Base-by-base conservation (phyloP, 2,888 invertebrate species). In the Panopea generosa region DNA sequence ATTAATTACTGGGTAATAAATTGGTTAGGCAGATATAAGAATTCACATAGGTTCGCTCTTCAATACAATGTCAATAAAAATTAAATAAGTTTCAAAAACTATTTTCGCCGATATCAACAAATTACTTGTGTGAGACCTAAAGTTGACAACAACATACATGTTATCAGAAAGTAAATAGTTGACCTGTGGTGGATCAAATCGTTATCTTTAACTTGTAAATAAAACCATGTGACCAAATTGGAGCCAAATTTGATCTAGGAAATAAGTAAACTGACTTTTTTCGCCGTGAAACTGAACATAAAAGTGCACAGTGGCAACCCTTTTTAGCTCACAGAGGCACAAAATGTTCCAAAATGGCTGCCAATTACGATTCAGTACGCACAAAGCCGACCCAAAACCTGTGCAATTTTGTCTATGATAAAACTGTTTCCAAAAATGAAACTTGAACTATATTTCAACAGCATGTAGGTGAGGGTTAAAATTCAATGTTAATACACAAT, bases 221-320 rank as follows among this genome's bases (percentile, higher is more conserved):
- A 45, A 40, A 33, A 49, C 24, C 53, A 43, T 43, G 59, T 74
- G 68, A 74, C 68, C 59, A 74, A 57, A 53, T 77, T 53, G 67
- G 77, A 27, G 77, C 66, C 45, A 77, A 77, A 72, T 77, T 77
- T 26, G 67, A 77, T 18, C 29, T 53, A 2, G 9, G 16, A 45
- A 6, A 33, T 33, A 33, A 33, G 6, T 7, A 33, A 33, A 33
- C n/a, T n/a, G 11, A 33, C 33, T 33, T 11, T 33, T 33, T 33
- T 33, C 33, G 11, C 33, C 4, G 11, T 33, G 22, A 20, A 24
- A 22, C 14, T 9, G 11, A 33, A 56, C 38, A 40, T 38, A 27
- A n/a, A 27, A 18, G 49, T 20, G 9, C 45, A 70, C 62, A n/a
- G 53, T 53, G 53, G 53, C 53, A 53, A 53, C n/a, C 27, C 1